Percentiles rank a stretch among this genome's conserved stretches.
phyloP scores from a whole-genome alignment of 2,888 invertebrate species.

The Agapostemon virescens region DNA sequence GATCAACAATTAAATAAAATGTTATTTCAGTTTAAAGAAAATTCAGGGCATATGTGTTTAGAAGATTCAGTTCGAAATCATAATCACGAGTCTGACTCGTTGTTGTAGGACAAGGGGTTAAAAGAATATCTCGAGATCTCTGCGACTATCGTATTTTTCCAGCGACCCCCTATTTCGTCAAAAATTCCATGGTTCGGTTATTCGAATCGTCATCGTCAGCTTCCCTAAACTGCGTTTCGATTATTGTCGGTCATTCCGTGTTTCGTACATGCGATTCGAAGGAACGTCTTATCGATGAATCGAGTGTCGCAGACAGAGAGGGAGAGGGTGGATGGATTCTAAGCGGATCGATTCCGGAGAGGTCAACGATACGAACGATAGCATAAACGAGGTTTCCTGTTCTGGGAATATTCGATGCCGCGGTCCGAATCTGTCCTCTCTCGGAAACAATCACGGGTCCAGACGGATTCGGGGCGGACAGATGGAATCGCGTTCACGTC shows the following conservation, averaged over 20 bases:
- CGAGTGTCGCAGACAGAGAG: not conserved
- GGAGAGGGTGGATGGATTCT: not conserved
- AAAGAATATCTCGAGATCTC: too few relatives aligned
- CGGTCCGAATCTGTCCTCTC: slow-evolving; percentile 2
- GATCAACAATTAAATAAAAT: too few relatives aligned
- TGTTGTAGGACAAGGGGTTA: too few relatives aligned
- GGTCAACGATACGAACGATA: not conserved
- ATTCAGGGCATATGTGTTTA: too few relatives aligned
- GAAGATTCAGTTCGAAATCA: too few relatives aligned
- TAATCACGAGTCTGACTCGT: too few relatives aligned
- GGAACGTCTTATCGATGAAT: slow-evolving; percentile 1
- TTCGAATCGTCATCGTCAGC: too few relatives aligned
- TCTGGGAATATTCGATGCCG: not conserved
- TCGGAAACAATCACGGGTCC: slow-evolving; percentile 37
- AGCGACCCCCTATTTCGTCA: too few relatives aligned
- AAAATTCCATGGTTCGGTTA: too few relatives aligned
- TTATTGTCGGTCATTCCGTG: too few relatives aligned
- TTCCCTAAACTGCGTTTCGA: not conserved
- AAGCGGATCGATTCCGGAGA: not conserved
- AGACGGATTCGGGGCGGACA: slow-evolving; percentile 32
- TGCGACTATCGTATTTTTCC: too few relatives aligned
- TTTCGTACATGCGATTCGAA: not conserved
- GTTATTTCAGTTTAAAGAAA: too few relatives aligned
- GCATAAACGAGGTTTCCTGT: not conserved
- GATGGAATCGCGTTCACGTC: slow-evolving; percentile 32